Base-by-base conservation (phyloP, 1,140 invertebrate genomes). In the Aphelinus atriplicis region DNA sequence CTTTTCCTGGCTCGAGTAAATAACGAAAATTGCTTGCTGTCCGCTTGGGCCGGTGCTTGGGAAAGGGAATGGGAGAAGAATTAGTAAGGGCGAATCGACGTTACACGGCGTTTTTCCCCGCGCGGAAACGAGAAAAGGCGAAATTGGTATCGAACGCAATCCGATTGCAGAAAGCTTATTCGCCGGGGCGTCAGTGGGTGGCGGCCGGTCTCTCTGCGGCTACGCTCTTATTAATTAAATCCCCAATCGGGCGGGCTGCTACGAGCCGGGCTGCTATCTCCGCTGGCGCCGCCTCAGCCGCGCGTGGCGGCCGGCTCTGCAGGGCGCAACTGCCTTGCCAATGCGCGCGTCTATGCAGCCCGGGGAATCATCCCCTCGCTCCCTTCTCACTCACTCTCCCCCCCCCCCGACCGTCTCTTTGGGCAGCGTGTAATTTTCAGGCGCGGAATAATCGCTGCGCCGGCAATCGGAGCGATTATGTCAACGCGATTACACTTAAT, bases 381-480 rank as follows among this genome's bases (percentile, higher is more conserved):
- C 26, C 26, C 26, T 26, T 26, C 26, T 26, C 26, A 62, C 7
- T 9, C 7, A 46, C 7, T 9, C 58, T 61, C 58, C 26, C n/a
- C 58, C 26, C 26, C 26, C 58, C 42, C 51, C 9, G 4, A 53
- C 51, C 4, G 4, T 53, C 51, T 9, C 51, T 53, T 53, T 53
- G 47, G 62, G n/a, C 46, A 45, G 45, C 58, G 71, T 76, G 80
- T 81, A 84, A 85, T 84, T 84, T 79, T 82, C 82, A 78, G 70
- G 70, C 72, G 61, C 79, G 72, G 78, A 81, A 81, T 80, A 80
- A 83, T 85, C 82, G 82, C 79, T 66, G 43, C 74, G 72, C 65
- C 75, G 71, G 65, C 79, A 85, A 82, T 84, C 80, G 80, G 65
- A 81, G 81, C 83, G 82, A 84, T 86, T 85, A 83, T 80, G 82